Base-by-base conservation (phyloP, 2,113 vertebrate species). In the Pachycephala philippinensis region DNA sequence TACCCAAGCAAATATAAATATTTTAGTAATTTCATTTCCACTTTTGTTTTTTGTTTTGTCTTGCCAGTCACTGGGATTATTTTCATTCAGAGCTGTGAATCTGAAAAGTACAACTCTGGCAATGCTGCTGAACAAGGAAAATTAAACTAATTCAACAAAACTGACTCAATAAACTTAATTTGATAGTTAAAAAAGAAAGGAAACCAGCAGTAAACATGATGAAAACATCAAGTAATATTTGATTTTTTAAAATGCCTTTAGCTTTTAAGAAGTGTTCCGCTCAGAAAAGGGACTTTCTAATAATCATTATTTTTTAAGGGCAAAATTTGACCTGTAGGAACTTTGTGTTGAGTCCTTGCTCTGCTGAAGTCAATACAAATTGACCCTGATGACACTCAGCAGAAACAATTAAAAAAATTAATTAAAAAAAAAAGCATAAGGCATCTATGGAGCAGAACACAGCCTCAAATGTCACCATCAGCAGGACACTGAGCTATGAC, bases 101-200 rank as follows among this genome's bases (percentile, higher is more conserved):
- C 61, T 83, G 71, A 77, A 80, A 93, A 90, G 26, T 76, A 87
- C 61, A 85, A 91, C 59, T 87, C 83, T 88, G 87, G 91, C 93
- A 96, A 57, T 44, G 82, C 37, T 91, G 77, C 52, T 72, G 66
- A 94, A 87, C 64, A 85, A 94, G 81, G 86, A 69, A 87, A 93
- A 93, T 93, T 76, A 80, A 97, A 94, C 63, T 76, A 95, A 96
- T 96, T 89, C 72, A 91, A 94, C 78, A 87, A 88, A 97, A 77
- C 82, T 77, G 87, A 90, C 63, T 95, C 84, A 74, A 61, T 69
- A 90, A 95, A 90, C 70, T 87, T 84, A 69, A 84, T 60, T 35
- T 76, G 31, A 83, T 42, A 72, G 74, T 22, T 69, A 72, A 14
- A 84, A 47, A 39, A 90, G 65, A 75, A 83, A 85, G 53, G 23